These are phyloP conservation scores for Apaloderma vittatum DNA, from an alignment of 2,113 vertebrate species.

Conservation along the genomic window DNA sequence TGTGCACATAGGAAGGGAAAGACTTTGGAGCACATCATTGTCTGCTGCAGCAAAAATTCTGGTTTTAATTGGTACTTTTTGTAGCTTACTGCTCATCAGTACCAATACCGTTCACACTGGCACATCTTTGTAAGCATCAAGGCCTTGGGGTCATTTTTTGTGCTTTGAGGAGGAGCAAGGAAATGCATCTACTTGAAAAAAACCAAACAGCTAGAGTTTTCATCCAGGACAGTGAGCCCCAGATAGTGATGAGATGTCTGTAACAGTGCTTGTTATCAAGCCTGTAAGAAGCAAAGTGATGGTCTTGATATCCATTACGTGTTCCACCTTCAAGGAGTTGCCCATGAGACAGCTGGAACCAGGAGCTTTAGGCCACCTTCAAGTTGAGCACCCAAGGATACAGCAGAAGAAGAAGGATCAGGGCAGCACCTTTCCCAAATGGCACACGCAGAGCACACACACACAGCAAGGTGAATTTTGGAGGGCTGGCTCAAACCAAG, in stretches of 20 bases:
- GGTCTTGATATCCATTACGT: background rate
- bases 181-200: background rate
- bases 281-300: background rate
- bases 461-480: background rate
- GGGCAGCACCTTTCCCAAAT: background rate
- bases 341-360: background rate
- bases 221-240: background rate
- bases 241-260: background rate
- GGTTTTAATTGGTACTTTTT: background rate
- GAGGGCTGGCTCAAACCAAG: slow-evolving; percentile 19
- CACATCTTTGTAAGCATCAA: background rate
- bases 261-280: background rate
- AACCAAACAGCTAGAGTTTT: background rate
- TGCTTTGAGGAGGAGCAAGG: background rate
- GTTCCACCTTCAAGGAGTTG: background rate
- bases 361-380: background rate
- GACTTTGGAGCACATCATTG: background rate
- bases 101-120: background rate
- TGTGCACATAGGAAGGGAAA: background rate
- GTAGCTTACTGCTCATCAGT: background rate
- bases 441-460: background rate
- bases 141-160: background rate
- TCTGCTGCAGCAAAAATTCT: background rate
- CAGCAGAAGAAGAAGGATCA: background rate
- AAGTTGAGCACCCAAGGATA: background rate